phyloP scores from a whole-genome alignment of 1,140 invertebrate species.

The Ectropis grisescens region DNA sequence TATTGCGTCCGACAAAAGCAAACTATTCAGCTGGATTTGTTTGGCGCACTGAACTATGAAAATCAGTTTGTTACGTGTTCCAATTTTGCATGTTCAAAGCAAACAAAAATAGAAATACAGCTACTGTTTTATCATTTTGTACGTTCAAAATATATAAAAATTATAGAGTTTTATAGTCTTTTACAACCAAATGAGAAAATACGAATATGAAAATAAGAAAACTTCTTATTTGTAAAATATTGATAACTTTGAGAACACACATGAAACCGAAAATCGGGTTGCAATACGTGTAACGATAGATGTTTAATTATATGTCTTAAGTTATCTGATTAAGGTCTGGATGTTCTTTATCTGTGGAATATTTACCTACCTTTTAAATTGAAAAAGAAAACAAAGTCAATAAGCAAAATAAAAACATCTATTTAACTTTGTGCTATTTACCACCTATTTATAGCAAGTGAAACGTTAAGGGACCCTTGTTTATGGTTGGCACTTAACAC shows the following conservation, averaged over 20 bases:
- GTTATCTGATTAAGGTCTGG: no score
- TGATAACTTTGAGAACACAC: no score
- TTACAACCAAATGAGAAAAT: no score
- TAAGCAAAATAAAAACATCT: no score
- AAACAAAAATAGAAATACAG: background rate
- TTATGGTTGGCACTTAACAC: constrained; percentile 33
- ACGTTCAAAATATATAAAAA: no score
- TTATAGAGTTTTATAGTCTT: background rate
- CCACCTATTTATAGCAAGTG: constrained; percentile 35
- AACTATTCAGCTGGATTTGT: constrained; percentile 29
- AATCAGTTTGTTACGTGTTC: constrained; percentile 25
- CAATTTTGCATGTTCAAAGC: constrained; percentile 14
- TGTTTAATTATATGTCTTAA: no score
- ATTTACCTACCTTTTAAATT: constrained; percentile 32
- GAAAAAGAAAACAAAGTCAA: constrained; percentile 26
- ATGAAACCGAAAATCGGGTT: background rate
- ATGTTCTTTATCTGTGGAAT: background rate
- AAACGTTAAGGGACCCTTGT: constrained; percentile 30
- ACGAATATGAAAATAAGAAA: constrained; percentile 8
- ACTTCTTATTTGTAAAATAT: constrained; percentile 7
- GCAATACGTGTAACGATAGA: no score
- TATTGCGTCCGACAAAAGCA: constrained; percentile 31
- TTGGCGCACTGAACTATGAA: constrained; percentile 26
- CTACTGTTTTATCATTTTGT: no score
- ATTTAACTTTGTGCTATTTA: no score